These are phyloP conservation scores for Sanderia malayensis DNA, from an alignment of 30 jellyfish, hydroid and myxozoan species.

Conservation along the genomic window DNA sequence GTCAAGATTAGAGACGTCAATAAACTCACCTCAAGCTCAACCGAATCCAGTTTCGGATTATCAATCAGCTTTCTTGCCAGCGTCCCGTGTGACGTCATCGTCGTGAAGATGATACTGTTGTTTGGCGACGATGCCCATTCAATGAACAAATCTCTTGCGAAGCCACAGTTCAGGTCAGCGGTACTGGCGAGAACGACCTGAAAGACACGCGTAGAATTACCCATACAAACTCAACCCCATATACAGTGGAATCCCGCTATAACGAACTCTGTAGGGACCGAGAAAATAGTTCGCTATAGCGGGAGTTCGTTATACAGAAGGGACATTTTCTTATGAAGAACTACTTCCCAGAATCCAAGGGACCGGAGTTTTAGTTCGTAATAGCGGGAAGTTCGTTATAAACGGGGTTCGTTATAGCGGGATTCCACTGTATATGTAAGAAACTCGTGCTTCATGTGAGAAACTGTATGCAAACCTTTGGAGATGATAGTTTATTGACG, in stretches of 20 bases:
- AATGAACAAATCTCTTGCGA: constrained; percentile 76
- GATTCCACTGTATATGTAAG: too few species aligned
- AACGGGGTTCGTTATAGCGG: too few species aligned
- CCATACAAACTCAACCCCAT: too few species aligned
- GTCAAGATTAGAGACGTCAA: too few species aligned
- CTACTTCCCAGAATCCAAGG: too few species aligned
- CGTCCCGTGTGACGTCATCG: constrained; percentile 77
- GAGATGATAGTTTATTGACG: constrained; percentile 78
- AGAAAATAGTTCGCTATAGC: neutral
- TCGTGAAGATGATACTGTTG: constrained; percentile 80
- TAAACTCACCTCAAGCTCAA: constrained; percentile 61
- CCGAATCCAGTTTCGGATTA: constrained; percentile 49
- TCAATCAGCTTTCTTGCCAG: constrained; percentile 91
- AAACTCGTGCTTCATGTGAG: too few species aligned
- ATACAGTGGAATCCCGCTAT: too few species aligned
- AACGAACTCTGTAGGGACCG: too few species aligned
- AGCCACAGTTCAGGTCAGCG: constrained; percentile 86
- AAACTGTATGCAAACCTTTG: constrained; percentile 53
- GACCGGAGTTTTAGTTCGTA: too few species aligned
- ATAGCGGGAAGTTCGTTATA: too few species aligned
- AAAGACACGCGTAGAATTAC: neutral
- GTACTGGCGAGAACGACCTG: constrained; percentile 93
- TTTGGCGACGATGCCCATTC: constrained; percentile 81
- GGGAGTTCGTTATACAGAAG: too few species aligned
- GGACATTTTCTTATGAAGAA: too few species aligned